phyloP scores from a whole-genome alignment of 2,888 invertebrate genomes.

The Chironomus tentans region DNA sequence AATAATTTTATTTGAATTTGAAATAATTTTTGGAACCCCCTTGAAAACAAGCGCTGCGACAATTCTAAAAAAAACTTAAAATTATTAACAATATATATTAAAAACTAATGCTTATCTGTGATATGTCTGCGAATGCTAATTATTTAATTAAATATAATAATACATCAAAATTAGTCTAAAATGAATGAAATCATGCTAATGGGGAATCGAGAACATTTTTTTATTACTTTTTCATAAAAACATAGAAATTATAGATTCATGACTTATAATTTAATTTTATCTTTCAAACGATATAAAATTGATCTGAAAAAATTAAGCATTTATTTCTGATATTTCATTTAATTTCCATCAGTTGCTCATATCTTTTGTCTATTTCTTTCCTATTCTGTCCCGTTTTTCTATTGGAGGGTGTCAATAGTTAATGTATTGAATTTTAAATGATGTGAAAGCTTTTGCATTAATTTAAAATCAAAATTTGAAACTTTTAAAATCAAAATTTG shows the following conservation, averaged over 20 bases:
- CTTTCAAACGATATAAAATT: too few species aligned
- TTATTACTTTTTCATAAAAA: not conserved
- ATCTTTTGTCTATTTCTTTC: not conserved
- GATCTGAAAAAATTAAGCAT: too few species aligned
- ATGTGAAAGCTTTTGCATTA: too few species aligned
- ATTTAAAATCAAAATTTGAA: too few species aligned
- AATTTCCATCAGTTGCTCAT: not conserved
- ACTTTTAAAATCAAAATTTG: too few species aligned
- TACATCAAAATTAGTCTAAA: too few species aligned
- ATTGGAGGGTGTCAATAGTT: too few species aligned
- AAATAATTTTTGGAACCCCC: not conserved
- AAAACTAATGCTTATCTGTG: not conserved
- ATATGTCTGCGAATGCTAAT: not conserved
- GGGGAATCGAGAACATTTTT: not conserved
- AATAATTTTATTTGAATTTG: too few species aligned
- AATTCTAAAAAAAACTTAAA: not conserved
- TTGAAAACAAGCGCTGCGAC: not conserved
- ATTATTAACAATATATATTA: not conserved
- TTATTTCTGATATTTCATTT: not conserved
- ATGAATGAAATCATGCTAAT: not conserved
- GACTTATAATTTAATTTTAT: too few species aligned
- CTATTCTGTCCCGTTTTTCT: not conserved
- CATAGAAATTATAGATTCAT: too few species aligned
- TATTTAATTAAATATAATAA: not conserved
- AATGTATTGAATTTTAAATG: too few species aligned